phyloP scores from a whole-genome alignment of 1,140 invertebrate genomes.

The Heliconius hewitsoni region DNA sequence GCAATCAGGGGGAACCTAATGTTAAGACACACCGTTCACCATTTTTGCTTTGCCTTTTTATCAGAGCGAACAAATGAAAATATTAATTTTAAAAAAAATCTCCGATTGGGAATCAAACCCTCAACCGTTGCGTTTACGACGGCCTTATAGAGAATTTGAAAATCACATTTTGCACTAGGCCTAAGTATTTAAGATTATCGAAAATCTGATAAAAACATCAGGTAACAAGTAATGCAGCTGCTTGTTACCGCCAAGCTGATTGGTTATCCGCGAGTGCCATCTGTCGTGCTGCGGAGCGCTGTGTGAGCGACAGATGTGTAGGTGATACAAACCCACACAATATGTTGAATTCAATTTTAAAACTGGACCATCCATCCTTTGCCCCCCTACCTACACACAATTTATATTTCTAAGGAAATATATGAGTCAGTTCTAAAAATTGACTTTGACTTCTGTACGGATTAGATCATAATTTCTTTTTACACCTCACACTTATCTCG shows the following conservation, averaged over 20 bases:
- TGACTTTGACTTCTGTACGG: not conserved
- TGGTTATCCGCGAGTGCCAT: constrained; percentile 13
- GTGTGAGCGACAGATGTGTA: constrained; percentile 23
- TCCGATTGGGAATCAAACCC: too few species aligned
- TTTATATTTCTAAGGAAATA: not conserved
- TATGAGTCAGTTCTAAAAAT: not conserved
- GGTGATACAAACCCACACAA: not conserved
- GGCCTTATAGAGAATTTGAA: not conserved
- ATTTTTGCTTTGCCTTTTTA: too few species aligned
- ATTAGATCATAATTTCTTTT: too few species aligned
- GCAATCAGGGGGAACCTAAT: too few species aligned
- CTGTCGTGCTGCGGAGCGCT: constrained; percentile 18
- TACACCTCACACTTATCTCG: too few species aligned
- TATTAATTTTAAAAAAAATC: too few species aligned
- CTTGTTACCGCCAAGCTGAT: constrained; percentile 17
- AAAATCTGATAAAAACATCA: constrained; percentile 12
- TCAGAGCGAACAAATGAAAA: too few species aligned
- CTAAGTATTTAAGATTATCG: not conserved
- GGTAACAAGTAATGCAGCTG: constrained; percentile 25
- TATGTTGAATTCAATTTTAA: constrained; percentile 14
- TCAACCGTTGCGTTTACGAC: too few species aligned
- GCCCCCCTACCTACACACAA: not conserved
- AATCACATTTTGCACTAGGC: not conserved
- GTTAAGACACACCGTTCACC: too few species aligned
- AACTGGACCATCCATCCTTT: constrained; percentile 7